A percentile compares a stretch with the other conserved stretches of the same genome.
Conservation (phyloP, 2,113 vertebrate species). For the Lagopus muta region DNA sequence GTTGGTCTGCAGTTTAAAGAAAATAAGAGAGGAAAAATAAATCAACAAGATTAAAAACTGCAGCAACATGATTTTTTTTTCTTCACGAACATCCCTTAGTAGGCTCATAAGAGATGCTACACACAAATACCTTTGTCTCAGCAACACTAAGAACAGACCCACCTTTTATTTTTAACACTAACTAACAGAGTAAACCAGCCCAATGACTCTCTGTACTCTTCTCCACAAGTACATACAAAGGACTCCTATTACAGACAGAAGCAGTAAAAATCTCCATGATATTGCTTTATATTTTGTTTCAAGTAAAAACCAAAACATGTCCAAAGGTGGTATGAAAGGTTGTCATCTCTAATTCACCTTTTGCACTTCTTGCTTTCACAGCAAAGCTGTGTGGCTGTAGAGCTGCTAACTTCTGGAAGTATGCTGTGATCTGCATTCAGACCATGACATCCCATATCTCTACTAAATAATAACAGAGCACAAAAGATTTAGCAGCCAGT, state of each 20-base stretch:
- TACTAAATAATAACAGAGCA: neutral
- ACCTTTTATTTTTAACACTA: neutral
- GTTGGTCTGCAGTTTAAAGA: slow-evolving; percentile 85
- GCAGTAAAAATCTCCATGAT: neutral
- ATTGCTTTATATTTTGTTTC: neutral
- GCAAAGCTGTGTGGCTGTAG: neutral
- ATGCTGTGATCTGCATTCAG: neutral
- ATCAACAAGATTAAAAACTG: neutral
- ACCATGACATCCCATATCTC: neutral
- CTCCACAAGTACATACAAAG: neutral
- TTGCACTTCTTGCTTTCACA: neutral
- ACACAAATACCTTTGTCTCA: neutral
- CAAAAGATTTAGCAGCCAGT: neutral
- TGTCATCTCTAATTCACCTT: neutral
- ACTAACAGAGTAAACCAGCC: neutral
- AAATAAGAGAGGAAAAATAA: neutral
- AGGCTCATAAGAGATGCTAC: neutral
- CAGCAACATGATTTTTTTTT: neutral
- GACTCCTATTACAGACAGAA: neutral
- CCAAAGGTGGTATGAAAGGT: neutral
- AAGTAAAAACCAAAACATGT: neutral
- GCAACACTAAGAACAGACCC: neutral
- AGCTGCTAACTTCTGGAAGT: neutral
- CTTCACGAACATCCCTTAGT: neutral
- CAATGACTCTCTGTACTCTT: neutral